phyloP scores from a whole-genome alignment of 1,140 invertebrate species.

The Telenomus remus region DNA sequence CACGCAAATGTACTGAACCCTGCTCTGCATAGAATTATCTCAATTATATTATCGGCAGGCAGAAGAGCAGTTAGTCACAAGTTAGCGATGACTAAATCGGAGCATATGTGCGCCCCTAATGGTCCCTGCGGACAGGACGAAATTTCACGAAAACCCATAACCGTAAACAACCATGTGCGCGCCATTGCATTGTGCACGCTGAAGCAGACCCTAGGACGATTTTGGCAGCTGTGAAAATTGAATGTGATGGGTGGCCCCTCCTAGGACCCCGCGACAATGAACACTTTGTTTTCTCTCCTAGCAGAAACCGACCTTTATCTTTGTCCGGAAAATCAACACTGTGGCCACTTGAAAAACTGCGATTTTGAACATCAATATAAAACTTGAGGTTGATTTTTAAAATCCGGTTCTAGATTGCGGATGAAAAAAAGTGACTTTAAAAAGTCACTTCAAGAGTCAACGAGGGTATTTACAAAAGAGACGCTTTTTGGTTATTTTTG shows the following conservation, averaged over 20 bases:
- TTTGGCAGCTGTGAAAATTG: conserved; percentile 47
- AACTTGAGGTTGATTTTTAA: too few relatives aligned
- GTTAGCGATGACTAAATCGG: conserved; percentile 7
- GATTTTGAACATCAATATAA: too few relatives aligned
- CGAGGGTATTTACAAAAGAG: background rate
- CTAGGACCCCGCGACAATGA: conserved; percentile 22
- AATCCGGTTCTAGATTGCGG: too few relatives aligned
- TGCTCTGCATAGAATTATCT: conserved; percentile 21
- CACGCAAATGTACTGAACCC: conserved; percentile 19
- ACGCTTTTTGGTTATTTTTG: too few relatives aligned
- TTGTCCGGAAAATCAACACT: too few relatives aligned
- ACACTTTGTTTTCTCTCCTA: conserved; percentile 19
- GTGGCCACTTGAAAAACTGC: too few relatives aligned
- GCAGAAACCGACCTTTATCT: too few relatives aligned
- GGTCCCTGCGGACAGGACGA: conserved; percentile 8
- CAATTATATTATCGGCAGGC: conserved; percentile 24
- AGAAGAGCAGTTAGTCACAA: conserved; percentile 41
- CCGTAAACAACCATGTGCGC: conserved; percentile 1
- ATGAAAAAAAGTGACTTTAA: too few relatives aligned
- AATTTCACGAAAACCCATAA: conserved; percentile 21
- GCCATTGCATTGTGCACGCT: conserved; percentile 11
- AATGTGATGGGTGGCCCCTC: conserved; percentile 27
- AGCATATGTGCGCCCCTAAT: conserved; percentile 32
- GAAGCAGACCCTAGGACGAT: conserved; percentile 22
- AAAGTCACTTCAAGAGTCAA: too few relatives aligned